Percentiles rank a stretch among this genome's conserved stretches.
Evolutionary conservation across 2,888 invertebrate genomes (phyloP).

Genomic region (Eupithecia exiguata): DNA sequence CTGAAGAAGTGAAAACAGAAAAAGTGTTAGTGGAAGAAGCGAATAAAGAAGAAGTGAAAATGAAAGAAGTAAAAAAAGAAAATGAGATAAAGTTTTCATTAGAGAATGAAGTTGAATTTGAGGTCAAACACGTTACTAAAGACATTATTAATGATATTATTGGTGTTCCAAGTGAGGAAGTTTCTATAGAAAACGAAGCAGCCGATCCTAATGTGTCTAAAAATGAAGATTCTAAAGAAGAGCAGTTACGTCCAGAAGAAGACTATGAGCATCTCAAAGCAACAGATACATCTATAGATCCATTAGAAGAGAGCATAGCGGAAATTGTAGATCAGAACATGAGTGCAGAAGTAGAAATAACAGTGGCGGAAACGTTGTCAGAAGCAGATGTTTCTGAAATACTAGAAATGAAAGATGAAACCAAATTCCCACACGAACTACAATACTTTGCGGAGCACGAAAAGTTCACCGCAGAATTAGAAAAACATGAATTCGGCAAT

Average conservation of each 20-base stretch:
- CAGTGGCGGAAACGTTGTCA: slow-evolving; percentile 66
- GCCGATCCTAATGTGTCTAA: background rate
- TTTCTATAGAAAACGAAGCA: slow-evolving; percentile 21
- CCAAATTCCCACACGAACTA: slow-evolving; percentile 41
- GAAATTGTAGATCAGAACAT: slow-evolving; percentile 33
- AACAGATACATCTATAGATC: slow-evolving; percentile 42
- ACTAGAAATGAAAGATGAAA: slow-evolving; percentile 29
- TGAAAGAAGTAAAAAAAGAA: background rate
- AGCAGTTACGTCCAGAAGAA: slow-evolving; percentile 55
- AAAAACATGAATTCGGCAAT: slow-evolving; percentile 60
- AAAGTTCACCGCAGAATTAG: slow-evolving; percentile 67
- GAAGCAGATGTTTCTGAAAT: slow-evolving; percentile 58
- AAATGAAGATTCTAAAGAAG: slow-evolving; percentile 48
- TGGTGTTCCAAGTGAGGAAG: slow-evolving; percentile 27
- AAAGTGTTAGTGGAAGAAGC: background rate
- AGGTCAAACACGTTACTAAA: slow-evolving; percentile 31
- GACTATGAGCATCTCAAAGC: slow-evolving; percentile 53
- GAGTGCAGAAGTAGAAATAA: slow-evolving; percentile 58
- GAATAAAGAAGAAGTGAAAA: background rate
- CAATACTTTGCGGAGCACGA: slow-evolving; percentile 72
- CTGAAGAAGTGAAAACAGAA: slow-evolving; percentile 33
- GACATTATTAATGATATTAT: slow-evolving; percentile 38
- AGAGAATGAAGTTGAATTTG: slow-evolving; percentile 19
- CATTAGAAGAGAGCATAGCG: slow-evolving; percentile 28
- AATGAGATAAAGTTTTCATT: slow-evolving; percentile 7